A percentile compares a stretch with the other conserved stretches of the same genome.
phyloP scores from a whole-genome alignment of 2,797 vertebrate genomes.

The Sphenodon punctatus region DNA sequence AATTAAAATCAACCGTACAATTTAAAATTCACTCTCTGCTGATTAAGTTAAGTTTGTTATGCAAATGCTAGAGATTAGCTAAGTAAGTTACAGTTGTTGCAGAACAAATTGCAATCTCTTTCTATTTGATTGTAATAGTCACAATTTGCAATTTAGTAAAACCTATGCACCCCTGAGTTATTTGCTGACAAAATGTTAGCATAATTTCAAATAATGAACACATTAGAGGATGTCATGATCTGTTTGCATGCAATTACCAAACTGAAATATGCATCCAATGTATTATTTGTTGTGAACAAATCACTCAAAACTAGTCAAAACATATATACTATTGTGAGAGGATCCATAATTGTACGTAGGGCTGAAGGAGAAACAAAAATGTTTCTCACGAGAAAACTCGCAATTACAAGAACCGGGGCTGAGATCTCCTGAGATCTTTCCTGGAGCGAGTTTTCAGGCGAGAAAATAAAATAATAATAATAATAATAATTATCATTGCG shows the following conservation, averaged over 20 bases:
- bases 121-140: conserved; percentile 39
- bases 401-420: no score
- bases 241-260: conserved; percentile 38
- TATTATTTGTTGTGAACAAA: conserved; percentile 1
- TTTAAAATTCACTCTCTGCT: conserved; percentile 43
- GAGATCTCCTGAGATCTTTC: background rate
- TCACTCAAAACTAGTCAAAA: conserved; percentile 20
- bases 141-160: conserved; percentile 56
- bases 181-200: conserved; percentile 61
- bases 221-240: conserved; percentile 44
- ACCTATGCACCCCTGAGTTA: conserved; percentile 55
- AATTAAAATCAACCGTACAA: conserved; percentile 20
- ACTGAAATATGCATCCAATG: conserved; percentile 16
- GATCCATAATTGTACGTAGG: no score
- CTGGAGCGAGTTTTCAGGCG: no score
- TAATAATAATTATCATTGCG: no score
- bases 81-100: conserved; percentile 58
- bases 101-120: conserved; percentile 28
- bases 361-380: background rate
- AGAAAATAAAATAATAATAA: no score
- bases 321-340: background rate
- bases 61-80: conserved; percentile 53
- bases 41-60: conserved; percentile 60
- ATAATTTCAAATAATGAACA: conserved; percentile 58
- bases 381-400: no score